A percentile compares a stretch with the other conserved stretches of the same genome.
These are phyloP conservation scores for Leptopilina myrica DNA, from an alignment of 2,888 invertebrate genomes.

Conservation along the genomic window DNA sequence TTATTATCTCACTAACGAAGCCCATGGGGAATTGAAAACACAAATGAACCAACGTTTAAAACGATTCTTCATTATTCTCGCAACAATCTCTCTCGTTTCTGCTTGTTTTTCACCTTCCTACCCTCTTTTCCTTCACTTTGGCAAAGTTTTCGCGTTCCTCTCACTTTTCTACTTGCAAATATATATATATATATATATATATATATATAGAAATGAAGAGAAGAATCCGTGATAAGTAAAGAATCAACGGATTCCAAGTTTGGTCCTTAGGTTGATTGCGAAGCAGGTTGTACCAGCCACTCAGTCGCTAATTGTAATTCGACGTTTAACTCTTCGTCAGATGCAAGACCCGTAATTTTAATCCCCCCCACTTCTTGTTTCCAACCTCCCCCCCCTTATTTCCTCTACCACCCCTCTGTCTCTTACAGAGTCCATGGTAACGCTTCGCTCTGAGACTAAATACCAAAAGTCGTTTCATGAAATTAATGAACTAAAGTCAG, in stretches of 20 bases:
- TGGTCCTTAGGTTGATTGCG: slow-evolving; percentile 58
- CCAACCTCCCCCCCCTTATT: no score
- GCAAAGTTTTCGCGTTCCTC: not conserved
- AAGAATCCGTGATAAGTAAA: slow-evolving; percentile 36
- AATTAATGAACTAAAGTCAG: slow-evolving; percentile 71
- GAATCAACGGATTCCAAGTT: slow-evolving; percentile 53
- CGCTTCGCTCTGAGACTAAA: slow-evolving; percentile 49
- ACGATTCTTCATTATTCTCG: slow-evolving; percentile 32
- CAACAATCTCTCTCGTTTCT: slow-evolving; percentile 14
- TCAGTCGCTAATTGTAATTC: slow-evolving; percentile 73
- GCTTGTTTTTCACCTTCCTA: slow-evolving; percentile 1
- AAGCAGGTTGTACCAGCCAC: slow-evolving; percentile 58
- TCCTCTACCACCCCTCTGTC: no score
- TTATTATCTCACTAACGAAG: slow-evolving; percentile 25
- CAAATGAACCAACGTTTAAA: slow-evolving; percentile 33
- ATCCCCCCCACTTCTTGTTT: slow-evolving; percentile 62
- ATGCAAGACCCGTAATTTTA: slow-evolving; percentile 65
- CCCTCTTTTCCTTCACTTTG: not conserved
- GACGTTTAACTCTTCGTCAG: slow-evolving; percentile 66
- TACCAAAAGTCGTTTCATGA: slow-evolving; percentile 60
- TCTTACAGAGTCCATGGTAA: slow-evolving; percentile 41
- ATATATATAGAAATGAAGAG: not conserved
- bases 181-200: no score
- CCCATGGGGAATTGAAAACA: not conserved
- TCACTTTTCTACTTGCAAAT: not conserved